phyloP scores from a whole-genome alignment of 2,113 vertebrate species.

The Mormyrus iriodes region DNA sequence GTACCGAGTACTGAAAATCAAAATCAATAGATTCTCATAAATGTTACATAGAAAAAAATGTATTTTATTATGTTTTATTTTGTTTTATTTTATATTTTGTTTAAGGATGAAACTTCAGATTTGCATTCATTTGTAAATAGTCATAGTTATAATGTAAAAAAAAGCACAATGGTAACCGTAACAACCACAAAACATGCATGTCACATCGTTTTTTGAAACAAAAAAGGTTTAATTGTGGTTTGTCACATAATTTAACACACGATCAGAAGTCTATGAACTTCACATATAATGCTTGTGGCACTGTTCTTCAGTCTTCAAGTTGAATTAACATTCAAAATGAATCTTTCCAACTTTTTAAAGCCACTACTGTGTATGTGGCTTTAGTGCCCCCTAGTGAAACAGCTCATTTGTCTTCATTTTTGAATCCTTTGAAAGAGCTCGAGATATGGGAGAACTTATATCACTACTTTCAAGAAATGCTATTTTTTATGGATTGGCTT shows the following conservation, averaged over 20 bases:
- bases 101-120: neutral
- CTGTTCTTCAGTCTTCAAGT: conserved; percentile 15
- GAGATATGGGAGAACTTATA: conserved; percentile 18
- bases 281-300: neutral
- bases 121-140: neutral
- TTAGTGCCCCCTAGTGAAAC: conserved; percentile 21
- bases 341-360: neutral
- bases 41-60: neutral
- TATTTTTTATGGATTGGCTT: conserved; percentile 18
- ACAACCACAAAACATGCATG: neutral
- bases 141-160: neutral
- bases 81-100: too few species aligned
- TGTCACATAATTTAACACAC: conserved; percentile 1
- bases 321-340: conserved; percentile 13
- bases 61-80: neutral
- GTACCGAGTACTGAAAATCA: neutral
- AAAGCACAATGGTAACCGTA: neutral
- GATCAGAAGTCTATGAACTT: conserved; percentile 16
- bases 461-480: conserved; percentile 28
- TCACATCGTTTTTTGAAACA: neutral
- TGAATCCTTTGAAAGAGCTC: neutral
- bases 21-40: conserved; percentile 1
- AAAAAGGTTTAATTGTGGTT: neutral
- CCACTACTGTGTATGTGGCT: neutral
- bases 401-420: neutral